Base-by-base conservation (phyloP, 2,113 vertebrate genomes). In the Plecturocebus donacophilus region DNA sequence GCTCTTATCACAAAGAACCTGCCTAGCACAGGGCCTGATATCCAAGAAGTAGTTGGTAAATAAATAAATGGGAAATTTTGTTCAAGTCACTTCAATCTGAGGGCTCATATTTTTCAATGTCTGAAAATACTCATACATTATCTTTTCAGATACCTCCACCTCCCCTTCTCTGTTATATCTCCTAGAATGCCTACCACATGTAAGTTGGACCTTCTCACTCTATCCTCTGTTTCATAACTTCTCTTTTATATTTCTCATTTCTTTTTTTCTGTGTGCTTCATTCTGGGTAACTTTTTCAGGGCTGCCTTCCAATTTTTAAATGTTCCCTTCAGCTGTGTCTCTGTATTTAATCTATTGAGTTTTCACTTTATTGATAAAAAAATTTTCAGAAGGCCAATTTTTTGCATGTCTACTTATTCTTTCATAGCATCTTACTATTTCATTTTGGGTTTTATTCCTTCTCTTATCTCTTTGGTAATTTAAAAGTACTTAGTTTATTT, bases 271-370 rank as follows among this genome's bases (percentile, higher is more conserved):
- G 75, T 71, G 42, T 84, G 76, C n/a, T 77, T 3, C 25, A 42
- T 87, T 75, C 70, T 64, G 70, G 61, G 40, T 76, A 71, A 90
- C 84, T 91, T 89, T 54, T 87, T 93, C 20, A 64, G 27, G n/a
- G 68, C 79, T 83, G 73, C n/a, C 25, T 96, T 96, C 84, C 45
- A 90, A 19, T 94, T 91, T 81, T 61, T 58, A 61, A 97, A 90
- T 47, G 56, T 38, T 71, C 35, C 73, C 79, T 97, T 96, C 16
- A 68, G 42, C n/a, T 70, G 45, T 81, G 30, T 92, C 61, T 87
- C 77, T 81, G 32, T 71, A 75, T 70, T 90, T 61, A 56, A 54
- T 79, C 75, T 30, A 76, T 2, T 52, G 17, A 56, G 5, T 56
- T 89, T 90, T 96, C 73, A 70, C 3, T 91, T 92, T 42, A 76